phyloP scores from a whole-genome alignment of 2,797 vertebrate genomes.

The Parambassis ranga region DNA sequence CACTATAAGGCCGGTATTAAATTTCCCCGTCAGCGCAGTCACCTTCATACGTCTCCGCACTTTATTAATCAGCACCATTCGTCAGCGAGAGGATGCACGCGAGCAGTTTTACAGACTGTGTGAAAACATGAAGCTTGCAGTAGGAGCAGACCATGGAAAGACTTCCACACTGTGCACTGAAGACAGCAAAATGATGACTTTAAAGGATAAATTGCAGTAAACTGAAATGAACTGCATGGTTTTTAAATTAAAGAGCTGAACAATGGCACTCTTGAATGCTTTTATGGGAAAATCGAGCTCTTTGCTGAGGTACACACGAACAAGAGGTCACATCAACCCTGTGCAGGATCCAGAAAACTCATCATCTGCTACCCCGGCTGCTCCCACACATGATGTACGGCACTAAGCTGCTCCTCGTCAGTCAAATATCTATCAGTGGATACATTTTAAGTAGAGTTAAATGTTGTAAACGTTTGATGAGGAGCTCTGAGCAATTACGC shows the following conservation, averaged over 20 bases:
- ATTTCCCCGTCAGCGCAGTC: constrained; percentile 35
- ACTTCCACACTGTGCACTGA: background rate
- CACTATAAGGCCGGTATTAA: constrained; percentile 18
- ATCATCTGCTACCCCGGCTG: constrained; percentile 12
- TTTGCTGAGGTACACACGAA: background rate
- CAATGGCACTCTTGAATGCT: background rate
- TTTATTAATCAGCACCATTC: constrained; percentile 41
- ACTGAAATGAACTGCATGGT: background rate
- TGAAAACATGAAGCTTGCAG: background rate
- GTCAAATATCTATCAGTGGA: constrained; percentile 2
- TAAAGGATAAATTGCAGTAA: background rate
- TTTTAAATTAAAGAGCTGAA: background rate
- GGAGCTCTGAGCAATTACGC: background rate
- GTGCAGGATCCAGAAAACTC: background rate
- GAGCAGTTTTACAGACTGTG: background rate
- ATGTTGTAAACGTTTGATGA: constrained; percentile 38
- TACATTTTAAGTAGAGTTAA: constrained; percentile 6
- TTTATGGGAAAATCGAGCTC: background rate
- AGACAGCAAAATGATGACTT: background rate
- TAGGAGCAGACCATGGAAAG: background rate
- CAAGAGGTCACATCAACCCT: background rate
- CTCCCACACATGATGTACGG: constrained; percentile 14
- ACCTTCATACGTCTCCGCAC: constrained; percentile 15
- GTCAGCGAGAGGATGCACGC: background rate
- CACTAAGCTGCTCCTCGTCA: background rate